phyloP scores from a whole-genome alignment of 2,797 vertebrate species.

The Onychomys torridus region DNA sequence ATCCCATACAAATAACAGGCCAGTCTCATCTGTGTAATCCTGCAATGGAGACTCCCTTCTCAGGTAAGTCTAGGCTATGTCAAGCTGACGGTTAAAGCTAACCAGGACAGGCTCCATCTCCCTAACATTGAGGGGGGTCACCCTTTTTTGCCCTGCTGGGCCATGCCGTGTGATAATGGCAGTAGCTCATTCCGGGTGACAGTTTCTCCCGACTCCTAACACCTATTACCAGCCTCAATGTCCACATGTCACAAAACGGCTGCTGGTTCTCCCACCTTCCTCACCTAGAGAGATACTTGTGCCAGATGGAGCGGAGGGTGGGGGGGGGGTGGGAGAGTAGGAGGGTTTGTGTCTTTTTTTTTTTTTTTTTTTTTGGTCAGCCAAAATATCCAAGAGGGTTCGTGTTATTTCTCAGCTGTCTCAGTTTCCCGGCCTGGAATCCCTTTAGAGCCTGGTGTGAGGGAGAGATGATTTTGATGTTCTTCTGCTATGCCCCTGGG shows the following conservation, averaged over 20 bases:
- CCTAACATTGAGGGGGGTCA: not conserved
- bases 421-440: not conserved
- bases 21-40: not conserved
- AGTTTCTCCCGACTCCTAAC: not conserved
- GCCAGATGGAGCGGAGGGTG: too few species aligned
- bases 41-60: not conserved
- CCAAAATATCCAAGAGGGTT: not conserved
- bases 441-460: fast-evolving
- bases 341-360: not conserved
- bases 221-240: not conserved
- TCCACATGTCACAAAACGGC: not conserved
- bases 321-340: too few species aligned
- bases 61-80: not conserved
- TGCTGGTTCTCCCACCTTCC: fast-evolving
- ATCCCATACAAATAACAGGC: not conserved
- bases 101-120: not conserved
- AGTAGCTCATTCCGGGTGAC: not conserved
- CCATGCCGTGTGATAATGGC: not conserved
- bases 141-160: not conserved
- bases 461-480: not conserved
- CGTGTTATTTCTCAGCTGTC: not conserved
- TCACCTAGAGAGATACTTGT: not conserved
- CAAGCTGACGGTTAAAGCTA: not conserved
- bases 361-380: too few species aligned
- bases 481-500: not conserved